Conservation (phyloP, 2,888 invertebrate genomes). For the Brassicogethes aeneus region DNA sequence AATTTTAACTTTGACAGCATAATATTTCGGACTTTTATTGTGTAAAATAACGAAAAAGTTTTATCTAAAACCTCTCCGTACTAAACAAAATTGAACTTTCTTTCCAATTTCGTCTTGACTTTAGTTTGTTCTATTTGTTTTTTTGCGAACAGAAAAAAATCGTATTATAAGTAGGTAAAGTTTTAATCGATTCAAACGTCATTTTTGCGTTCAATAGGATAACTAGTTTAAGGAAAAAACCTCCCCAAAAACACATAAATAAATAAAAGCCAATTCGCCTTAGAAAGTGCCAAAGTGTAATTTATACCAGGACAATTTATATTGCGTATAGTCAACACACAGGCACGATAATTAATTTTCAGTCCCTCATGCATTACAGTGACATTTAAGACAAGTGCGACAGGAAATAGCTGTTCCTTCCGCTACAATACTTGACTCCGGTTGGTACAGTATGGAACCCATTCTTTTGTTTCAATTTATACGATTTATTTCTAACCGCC, state of each 20-base stretch:
- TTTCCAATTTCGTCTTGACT: not conserved
- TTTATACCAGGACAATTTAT: too few species aligned
- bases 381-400: slow-evolving; percentile 14
- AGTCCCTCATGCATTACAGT: slow-evolving; percentile 15
- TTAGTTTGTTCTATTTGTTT: not conserved
- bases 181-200: too few species aligned
- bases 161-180: too few species aligned
- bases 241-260: too few species aligned
- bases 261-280: too few species aligned
- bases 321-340: too few species aligned
- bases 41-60: slow-evolving; percentile 11
- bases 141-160: not conserved
- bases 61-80: slow-evolving; percentile 11
- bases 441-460: not conserved
- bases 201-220: too few species aligned
- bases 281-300: too few species aligned
- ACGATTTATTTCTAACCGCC: not conserved
- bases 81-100: not conserved
- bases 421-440: not conserved
- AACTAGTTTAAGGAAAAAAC: too few species aligned
- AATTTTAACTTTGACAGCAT: not conserved
- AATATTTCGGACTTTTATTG: not conserved
- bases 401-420: not conserved
- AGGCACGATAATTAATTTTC: slow-evolving; percentile 17
- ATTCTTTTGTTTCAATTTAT: not conserved